These are phyloP conservation scores for Homarus americanus DNA, from an alignment of 1,140 invertebrate genomes.

Conservation along the genomic window DNA sequence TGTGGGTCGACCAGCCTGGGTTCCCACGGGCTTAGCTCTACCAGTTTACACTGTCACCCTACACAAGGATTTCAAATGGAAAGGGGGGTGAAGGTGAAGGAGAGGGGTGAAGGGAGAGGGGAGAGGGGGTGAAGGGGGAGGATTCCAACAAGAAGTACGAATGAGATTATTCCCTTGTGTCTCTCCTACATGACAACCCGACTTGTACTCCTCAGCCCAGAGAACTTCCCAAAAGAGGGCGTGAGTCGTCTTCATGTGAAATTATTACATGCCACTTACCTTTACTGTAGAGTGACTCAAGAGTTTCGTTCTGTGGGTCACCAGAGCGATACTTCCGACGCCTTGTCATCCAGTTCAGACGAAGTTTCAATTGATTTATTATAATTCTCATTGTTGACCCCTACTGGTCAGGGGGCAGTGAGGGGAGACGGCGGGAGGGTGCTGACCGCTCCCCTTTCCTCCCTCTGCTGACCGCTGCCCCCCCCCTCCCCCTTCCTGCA, in stretches of 20 bases:
- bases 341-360: conserved; percentile 7
- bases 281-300: too few relatives aligned
- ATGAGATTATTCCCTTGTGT: too few relatives aligned
- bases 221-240: too few relatives aligned
- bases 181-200: too few relatives aligned
- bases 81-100: too few relatives aligned
- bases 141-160: too few relatives aligned
- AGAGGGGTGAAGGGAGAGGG: too few relatives aligned
- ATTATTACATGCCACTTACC: too few relatives aligned
- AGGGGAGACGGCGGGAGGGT: not conserved
- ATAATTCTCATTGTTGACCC: conserved; percentile 48
- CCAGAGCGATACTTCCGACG: too few relatives aligned
- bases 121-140: not conserved
- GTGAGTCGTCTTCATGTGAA: too few relatives aligned
- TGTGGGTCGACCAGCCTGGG: not conserved
- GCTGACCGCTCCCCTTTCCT: not conserved
- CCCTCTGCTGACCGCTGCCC: not conserved
- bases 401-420: conserved; percentile 35
- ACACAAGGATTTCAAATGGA: not conserved
- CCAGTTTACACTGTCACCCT: not conserved
- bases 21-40: not conserved
- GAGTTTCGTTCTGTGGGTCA: too few relatives aligned
- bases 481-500: not conserved
- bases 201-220: too few relatives aligned
- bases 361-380: conserved; percentile 56